phyloP scores from a whole-genome alignment of 1,140 invertebrate species.

The Leptinotarsa undecemlineata region DNA sequence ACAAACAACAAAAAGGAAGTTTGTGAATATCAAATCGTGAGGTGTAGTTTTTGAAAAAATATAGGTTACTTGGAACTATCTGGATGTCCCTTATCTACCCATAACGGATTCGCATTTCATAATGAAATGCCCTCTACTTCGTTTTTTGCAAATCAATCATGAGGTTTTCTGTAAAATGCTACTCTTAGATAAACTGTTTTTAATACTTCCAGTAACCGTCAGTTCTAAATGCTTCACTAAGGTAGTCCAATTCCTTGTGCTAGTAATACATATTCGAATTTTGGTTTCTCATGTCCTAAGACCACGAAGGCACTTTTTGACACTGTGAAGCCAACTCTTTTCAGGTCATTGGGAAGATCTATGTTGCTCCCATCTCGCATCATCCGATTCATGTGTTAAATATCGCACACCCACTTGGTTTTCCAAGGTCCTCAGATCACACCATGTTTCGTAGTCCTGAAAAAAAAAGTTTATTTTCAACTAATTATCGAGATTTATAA shows the following conservation, averaged over 20 bases:
- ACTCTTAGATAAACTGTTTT: no score
- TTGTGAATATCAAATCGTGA: no score
- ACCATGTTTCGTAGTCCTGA: conserved; percentile 95
- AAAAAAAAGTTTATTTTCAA: conserved; percentile 32
- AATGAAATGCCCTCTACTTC: no score
- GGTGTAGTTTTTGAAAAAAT: no score
- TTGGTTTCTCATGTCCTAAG: conserved; percentile 41
- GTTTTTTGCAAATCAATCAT: no score
- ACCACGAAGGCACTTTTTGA: conserved; percentile 52
- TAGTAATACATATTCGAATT: not conserved
- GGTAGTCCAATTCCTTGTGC: conserved; percentile 1
- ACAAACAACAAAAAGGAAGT: no score
- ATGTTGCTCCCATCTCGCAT: conserved; percentile 78
- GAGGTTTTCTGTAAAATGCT: no score
- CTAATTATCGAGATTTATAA: not conserved
- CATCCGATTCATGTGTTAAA: conserved; percentile 95
- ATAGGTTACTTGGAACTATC: no score
- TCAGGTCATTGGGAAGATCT: conserved; percentile 50
- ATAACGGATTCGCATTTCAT: no score
- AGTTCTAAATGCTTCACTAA: conserved; percentile 3
- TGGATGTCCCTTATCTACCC: no score
- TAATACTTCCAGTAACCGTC: conserved; percentile 1
- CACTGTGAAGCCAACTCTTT: conserved; percentile 51
- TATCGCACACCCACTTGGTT: conserved; percentile 81
- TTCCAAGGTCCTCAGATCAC: conserved; percentile 89